These are phyloP conservation scores for Crotalus viridis DNA, from an alignment of 2,113 vertebrate species.

Conservation along the genomic window DNA sequence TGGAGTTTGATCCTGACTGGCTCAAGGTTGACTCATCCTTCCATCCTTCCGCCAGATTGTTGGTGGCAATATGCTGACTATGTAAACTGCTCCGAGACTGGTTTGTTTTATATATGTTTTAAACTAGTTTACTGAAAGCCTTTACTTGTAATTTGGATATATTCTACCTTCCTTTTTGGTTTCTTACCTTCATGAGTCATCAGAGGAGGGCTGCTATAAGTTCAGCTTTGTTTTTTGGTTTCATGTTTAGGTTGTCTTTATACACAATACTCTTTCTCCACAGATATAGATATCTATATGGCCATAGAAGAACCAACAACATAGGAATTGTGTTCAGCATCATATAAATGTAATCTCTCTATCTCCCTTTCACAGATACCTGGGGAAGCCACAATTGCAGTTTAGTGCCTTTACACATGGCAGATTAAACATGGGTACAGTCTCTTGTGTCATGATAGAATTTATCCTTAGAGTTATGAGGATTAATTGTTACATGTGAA, in stretches of 20 bases:
- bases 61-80: neutral
- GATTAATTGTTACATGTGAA: neutral
- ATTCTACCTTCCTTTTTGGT: neutral
- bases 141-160: neutral
- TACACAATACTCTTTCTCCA: neutral
- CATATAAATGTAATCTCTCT: neutral
- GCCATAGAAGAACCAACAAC: neutral
- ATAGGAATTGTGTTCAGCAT: neutral
- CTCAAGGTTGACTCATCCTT: neutral
- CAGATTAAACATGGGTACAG: neutral
- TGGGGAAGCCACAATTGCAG: neutral
- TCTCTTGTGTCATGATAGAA: neutral
- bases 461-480: neutral
- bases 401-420: neutral
- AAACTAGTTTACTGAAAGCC: neutral
- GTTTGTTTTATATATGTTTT: neutral
- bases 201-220: neutral
- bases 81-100: neutral
- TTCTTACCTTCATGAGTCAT: neutral
- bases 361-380: neutral
- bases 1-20: neutral
- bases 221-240: neutral
- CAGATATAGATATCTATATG: neutral
- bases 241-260: constrained; percentile 3
- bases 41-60: neutral